Evolutionary conservation across 1,140 invertebrate species (phyloP).

Genomic region (Atta colombica): DNA sequence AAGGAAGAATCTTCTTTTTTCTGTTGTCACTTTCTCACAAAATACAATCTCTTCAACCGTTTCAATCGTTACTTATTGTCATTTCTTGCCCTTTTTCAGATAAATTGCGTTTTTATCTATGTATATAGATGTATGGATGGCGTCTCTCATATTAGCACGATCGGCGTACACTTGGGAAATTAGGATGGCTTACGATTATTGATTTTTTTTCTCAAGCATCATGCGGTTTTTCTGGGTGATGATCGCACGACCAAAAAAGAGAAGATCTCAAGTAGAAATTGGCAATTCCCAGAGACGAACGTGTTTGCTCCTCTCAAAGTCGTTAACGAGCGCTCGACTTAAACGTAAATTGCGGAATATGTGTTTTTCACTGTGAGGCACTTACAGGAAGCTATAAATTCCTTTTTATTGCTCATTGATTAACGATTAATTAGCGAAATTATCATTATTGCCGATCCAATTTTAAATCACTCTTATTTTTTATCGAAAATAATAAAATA

Average conservation of each 20-base stretch:
- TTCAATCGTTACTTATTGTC: constrained; percentile 50
- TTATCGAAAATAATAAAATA: not conserved
- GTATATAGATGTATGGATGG: constrained; percentile 43
- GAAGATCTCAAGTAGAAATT: constrained; percentile 46
- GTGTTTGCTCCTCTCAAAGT: constrained; percentile 50
- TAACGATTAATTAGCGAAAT: constrained; percentile 7
- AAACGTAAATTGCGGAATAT: constrained; percentile 38
- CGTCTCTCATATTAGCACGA: constrained; percentile 19
- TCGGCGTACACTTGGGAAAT: constrained; percentile 79
- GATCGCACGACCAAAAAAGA: constrained; percentile 32
- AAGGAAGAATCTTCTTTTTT: not conserved
- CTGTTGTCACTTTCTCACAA: not conserved
- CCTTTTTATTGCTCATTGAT: constrained; percentile 9
- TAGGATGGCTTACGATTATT: constrained; percentile 77
- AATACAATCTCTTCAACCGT: not conserved
- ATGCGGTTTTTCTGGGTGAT: constrained; percentile 22
- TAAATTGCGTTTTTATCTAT: constrained; percentile 68
- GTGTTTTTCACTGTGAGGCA: not conserved
- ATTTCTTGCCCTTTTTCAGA: constrained; percentile 53
- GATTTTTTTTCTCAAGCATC: constrained; percentile 68
- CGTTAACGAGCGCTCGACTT: constrained; percentile 51
- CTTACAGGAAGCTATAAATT: not conserved
- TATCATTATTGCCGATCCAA: not conserved
- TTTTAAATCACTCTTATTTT: not conserved
- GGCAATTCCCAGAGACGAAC: constrained; percentile 54